Base-by-base conservation (phyloP, 2,888 invertebrate species). In the Schizotus pectinicornis region DNA sequence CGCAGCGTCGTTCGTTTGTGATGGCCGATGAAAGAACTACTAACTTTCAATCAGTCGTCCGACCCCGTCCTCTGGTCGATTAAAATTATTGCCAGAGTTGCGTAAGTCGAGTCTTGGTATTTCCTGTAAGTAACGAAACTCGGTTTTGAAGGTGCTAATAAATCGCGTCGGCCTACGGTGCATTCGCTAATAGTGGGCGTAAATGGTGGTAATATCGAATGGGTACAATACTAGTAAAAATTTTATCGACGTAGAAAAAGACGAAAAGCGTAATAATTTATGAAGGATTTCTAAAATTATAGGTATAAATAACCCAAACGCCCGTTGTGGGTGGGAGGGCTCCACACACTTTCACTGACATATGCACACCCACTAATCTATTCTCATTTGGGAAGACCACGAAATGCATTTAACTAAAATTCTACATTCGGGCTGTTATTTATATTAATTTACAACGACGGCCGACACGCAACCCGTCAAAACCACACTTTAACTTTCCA, bases 1-100 rank as follows among this genome's bases (percentile, higher is more conserved):
- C 69, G 68, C 64, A 68, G 64, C 34, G 63, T 62, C 64, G 59
- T 62, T 65, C 64, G 67, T 64, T 64, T 65, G 64, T 67, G 65
- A 67, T 62, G 61, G 60, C 63, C 66, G 67, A 65, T 65, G 67
- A 65, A 67, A 68, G 65, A 67, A 65, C 66, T 63, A 68, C 64
- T 62, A 67, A 67, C 66, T 68, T 67, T 69, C 69, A 69, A 70
- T 70, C 70, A 69, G 61, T 65, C 67, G 67, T 67, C 67, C 68
- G 68, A 68, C 63, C 64, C 67, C 59, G 64, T 59, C 62, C 60
- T 66, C 67, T 68, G 22, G 30, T 32, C 46, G 53, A 46, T 53
- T 53, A 46, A 53, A 53, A 53, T 53, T 53, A 53, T 53, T 45
- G 36, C 46, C 9, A 12, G 3, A 7, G 38, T 50, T 50, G 34